Conservation (phyloP, 2,888 invertebrate genomes). For the Julus scanicus region DNA sequence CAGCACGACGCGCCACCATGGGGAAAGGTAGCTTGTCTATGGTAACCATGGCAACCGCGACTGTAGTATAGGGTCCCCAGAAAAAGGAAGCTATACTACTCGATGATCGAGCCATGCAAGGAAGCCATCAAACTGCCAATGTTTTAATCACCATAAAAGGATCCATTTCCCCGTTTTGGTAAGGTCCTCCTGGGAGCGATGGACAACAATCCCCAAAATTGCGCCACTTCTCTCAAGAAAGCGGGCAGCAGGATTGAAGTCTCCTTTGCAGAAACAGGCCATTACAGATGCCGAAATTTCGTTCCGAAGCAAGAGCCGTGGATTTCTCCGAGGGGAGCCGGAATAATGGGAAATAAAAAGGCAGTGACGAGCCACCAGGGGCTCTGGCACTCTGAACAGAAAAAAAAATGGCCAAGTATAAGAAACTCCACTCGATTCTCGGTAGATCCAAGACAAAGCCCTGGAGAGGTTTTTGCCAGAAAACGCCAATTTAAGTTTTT, state of each 20-base stretch:
- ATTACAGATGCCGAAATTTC: background rate
- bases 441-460: background rate
- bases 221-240: background rate
- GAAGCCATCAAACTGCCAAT: constrained; percentile 22
- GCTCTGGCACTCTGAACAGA: background rate
- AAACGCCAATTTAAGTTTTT: constrained; percentile 18
- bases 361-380: background rate
- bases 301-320: background rate
- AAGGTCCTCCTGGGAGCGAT: background rate
- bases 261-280: background rate
- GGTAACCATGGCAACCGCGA: background rate
- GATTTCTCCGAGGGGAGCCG: background rate
- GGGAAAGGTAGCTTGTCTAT: background rate
- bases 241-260: background rate
- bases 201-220: constrained; percentile 18
- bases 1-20: background rate
- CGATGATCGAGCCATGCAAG: background rate
- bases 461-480: constrained; percentile 5
- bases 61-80: background rate
- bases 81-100: background rate
- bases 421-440: constrained; percentile 16
- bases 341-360: constrained; percentile 22
- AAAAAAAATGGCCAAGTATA: constrained; percentile 6
- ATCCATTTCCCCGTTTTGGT: background rate
- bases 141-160: constrained; percentile 28